Base-by-base conservation (phyloP, 2,797 vertebrate genomes). In the Saxicola maurus region DNA sequence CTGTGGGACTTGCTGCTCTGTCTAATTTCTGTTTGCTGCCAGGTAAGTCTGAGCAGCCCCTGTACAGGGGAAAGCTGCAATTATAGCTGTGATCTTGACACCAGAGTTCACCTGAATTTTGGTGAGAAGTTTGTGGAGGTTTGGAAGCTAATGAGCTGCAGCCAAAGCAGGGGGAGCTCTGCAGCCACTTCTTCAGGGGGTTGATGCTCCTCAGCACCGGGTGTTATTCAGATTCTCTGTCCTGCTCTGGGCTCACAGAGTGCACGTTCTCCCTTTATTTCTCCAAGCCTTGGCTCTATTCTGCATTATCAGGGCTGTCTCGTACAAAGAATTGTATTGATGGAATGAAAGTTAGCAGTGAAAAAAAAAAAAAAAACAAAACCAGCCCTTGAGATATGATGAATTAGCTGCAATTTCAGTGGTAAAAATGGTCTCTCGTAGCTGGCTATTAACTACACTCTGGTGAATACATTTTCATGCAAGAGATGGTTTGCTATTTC, bases 141-240 rank as follows among this genome's bases (percentile, higher is more conserved):
- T 92, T 96, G 93, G 92, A 90, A 95, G 79, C 64, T 94, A 95
- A 95, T 92, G 95, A 96, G 94, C 94, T 86, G 82, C 67, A 75
- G 81, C 76, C 86, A 87, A 95, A 96, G 89, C 89, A 94, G 92
- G 91, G 90, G 87, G 92, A 96, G 88, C 93, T 95, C 89, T 92
- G 92, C 91, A 79, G 88, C 94, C 89, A 52, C 82, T 92, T 82
- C 69, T 92, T 90, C 15, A n/a, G 46, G 40, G 87, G 94, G 37
- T 11, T 85, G 84, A n/a, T 94, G 45, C 77, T 92, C 55, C 51
- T 66, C 4, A 0, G 82, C 49, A 13, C 78, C 0, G 16, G 17
- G 51, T 78, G 57, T 66, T 87, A 48, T 81, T 87, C 81, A 68
- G 89, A 71, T 87, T 74, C 64, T 89, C 88, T 87, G 30, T 27